Percentiles rank a stretch among this genome's conserved stretches.
Evolutionary conservation across 1,140 invertebrate genomes (phyloP).

Genomic region (Pseudomyrmex cubaensis): DNA sequence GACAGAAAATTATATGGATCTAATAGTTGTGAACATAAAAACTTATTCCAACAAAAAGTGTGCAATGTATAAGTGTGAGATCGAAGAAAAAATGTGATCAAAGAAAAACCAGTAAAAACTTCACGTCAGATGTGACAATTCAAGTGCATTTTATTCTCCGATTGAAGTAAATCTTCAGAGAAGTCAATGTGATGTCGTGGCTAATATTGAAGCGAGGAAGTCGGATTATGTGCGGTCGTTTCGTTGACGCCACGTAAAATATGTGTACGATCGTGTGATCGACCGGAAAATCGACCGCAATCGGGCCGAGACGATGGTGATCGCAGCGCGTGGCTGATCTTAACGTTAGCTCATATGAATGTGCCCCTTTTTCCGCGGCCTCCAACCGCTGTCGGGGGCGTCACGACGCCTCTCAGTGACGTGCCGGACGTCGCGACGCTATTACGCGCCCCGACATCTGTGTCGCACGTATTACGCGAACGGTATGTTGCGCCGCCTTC

Average conservation of each 20-base stretch:
- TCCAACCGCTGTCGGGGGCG: slow-evolving; percentile 63
- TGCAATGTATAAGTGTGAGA: too few species aligned
- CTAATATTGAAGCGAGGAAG: not conserved
- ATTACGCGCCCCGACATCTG: slow-evolving; percentile 28
- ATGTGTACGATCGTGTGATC: slow-evolving; percentile 13
- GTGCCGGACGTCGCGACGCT: slow-evolving; percentile 63
- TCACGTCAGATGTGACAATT: not conserved
- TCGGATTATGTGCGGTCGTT: too few species aligned
- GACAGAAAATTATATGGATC: too few species aligned
- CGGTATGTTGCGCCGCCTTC: slow-evolving; percentile 40
- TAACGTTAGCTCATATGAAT: slow-evolving; percentile 74
- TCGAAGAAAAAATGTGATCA: too few species aligned
- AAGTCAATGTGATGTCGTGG: not conserved
- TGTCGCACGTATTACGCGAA: not conserved
- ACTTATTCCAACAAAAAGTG: too few species aligned
- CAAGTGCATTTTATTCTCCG: not conserved
- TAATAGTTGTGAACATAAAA: too few species aligned
- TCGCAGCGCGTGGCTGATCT: slow-evolving; percentile 6
- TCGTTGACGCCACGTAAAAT: slow-evolving; percentile 19
- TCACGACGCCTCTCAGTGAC: slow-evolving; percentile 68
- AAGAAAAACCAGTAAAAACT: too few species aligned
- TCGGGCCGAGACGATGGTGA: not conserved
- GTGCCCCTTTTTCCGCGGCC: slow-evolving; percentile 80
- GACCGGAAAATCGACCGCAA: slow-evolving; percentile 10
- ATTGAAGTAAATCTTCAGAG: not conserved